Base-by-base conservation (phyloP, 2,113 vertebrate species). In the Jacana jacana region DNA sequence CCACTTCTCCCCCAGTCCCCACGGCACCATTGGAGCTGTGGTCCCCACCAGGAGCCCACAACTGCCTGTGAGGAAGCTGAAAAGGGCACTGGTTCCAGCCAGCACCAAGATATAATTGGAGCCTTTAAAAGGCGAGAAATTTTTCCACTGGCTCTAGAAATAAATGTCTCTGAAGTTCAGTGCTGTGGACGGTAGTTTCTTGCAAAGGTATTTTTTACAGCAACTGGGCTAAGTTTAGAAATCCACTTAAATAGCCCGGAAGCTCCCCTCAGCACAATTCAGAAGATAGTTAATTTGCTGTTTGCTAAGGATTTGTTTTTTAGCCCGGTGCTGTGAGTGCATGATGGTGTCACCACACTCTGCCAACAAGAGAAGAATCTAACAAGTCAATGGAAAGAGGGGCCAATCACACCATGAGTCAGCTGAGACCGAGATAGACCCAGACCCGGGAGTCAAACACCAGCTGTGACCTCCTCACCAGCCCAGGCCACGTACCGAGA, bases 201-300 rank as follows among this genome's bases (percentile, higher is more conserved):
- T 2, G 1, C 71, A 73, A 90, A 92, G 35, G 68, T 68, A 9
- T 58, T 81, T 92, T 96, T 95, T 65, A 89, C 42, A 65, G 89
- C 87, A 78, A 75, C 88, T 30, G 71, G 61, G 61, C 88, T 96
- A 96, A 96, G 54, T 96, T 96, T 97, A 94, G 94, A 94, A 89
- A 81, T 83, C 57, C 61, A 27, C 85, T 76, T 69, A 55, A 82
- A 73, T 51, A 69, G 27, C 66, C 73, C 0, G 24, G 79, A 46
- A 78, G 55, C 23, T 88, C 63, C 63, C 68, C 89, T 82, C 86
- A 76, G 87, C 86, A 75, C 60, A 65, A 57, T 69, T 58, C 35
- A 12, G 70, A 68, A 61, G 70, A 55, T 2, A 28, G 64, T 37
- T 86, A 51, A 81, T 92, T 87, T 81, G 40, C 30, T 86, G 72